Conservation (phyloP, 2,113 vertebrate genomes). For the Podarcis raffonei region DNA sequence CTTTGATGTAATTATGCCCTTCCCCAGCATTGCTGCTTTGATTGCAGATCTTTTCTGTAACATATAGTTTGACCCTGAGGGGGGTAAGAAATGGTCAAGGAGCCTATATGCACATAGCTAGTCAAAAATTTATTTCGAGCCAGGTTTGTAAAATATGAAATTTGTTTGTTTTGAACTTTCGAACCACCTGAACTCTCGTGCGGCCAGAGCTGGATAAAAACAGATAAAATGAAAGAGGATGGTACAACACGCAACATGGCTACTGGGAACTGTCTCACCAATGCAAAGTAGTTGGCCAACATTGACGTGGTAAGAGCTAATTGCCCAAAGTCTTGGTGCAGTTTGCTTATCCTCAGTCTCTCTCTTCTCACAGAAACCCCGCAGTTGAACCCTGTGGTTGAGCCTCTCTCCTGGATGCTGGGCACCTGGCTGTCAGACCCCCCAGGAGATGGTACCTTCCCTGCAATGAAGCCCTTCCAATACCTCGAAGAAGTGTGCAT, state of each 20-base stretch:
- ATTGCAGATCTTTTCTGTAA: not conserved
- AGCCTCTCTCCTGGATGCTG: constrained; percentile 92
- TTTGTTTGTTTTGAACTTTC: not conserved
- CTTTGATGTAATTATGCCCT: not conserved
- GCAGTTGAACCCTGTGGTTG: constrained; percentile 79
- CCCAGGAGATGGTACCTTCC: constrained; percentile 84
- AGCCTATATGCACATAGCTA: not conserved
- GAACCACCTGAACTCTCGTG: not conserved
- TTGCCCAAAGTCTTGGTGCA: not conserved
- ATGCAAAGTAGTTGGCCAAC: not conserved
- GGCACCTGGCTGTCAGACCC: constrained; percentile 92
- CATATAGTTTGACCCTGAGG: not conserved
- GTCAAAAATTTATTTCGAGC: not conserved
- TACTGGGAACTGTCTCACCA: not conserved
- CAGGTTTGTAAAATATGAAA: not conserved
- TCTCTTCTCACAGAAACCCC: constrained; percentile 70
- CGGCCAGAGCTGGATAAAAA: not conserved
- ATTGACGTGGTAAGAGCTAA: not conserved
- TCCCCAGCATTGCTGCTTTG: not conserved
- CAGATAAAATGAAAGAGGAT: not conserved
- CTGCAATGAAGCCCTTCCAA: constrained; percentile 85
- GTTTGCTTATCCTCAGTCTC: not conserved
- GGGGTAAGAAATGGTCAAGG: not conserved
- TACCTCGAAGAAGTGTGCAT: constrained; percentile 89
- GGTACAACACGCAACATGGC: not conserved